Percentiles rank a stretch among this genome's conserved stretches.
phyloP scores from a whole-genome alignment of 2,888 invertebrate species.

The Xylota segnis region DNA sequence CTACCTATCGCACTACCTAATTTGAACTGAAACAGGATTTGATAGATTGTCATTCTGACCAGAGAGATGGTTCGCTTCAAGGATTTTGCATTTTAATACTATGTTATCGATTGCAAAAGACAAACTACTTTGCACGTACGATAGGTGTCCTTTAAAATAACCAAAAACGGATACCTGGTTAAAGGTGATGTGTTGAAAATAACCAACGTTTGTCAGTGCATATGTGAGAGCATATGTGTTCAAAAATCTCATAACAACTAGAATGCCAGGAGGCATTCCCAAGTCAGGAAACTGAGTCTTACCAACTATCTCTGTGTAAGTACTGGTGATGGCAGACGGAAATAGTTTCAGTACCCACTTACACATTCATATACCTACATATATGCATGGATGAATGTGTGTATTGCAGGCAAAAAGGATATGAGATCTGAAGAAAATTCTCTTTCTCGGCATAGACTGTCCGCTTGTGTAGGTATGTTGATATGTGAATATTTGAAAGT shows the following conservation, averaged over 20 bases:
- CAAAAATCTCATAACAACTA: conserved; percentile 51
- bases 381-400: neutral
- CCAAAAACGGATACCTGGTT: conserved; percentile 22
- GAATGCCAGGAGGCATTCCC: conserved; percentile 55
- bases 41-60: conserved; percentile 28
- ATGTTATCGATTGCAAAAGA: conserved; percentile 58
- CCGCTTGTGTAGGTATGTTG: conserved; percentile 5
- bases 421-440: conserved; percentile 26
- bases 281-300: conserved; percentile 44
- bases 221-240: conserved; percentile 50
- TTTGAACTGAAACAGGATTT: conserved; percentile 21
- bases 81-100: conserved; percentile 58
- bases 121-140: conserved; percentile 37
- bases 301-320: conserved; percentile 8
- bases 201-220: conserved; percentile 12
- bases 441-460: conserved; percentile 6
- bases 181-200: conserved; percentile 46
- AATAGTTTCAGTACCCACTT: conserved; percentile 67
- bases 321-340: conserved; percentile 55
- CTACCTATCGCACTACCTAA: conserved; percentile 25
- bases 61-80: conserved; percentile 10
- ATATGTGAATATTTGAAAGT: conserved; percentile 51
- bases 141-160: conserved; percentile 38
- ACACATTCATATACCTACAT: neutral
- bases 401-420: conserved; percentile 18